These are phyloP conservation scores for Cygnus olor DNA, from an alignment of 2,797 vertebrate species.

Conservation along the genomic window DNA sequence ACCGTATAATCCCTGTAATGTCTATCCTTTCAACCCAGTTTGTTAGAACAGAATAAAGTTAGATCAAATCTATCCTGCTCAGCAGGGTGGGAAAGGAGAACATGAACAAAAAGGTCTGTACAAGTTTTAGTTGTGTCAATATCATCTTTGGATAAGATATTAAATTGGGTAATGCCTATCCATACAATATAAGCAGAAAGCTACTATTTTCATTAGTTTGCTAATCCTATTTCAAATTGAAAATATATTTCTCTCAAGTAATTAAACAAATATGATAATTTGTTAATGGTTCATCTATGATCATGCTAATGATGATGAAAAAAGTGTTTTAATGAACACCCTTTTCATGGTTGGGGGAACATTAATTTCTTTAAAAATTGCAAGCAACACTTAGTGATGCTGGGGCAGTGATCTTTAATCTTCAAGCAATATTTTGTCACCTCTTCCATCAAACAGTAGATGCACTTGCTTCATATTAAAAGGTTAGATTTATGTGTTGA, in stretches of 20 bases:
- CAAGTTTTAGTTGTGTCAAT: neutral
- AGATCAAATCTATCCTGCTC: neutral
- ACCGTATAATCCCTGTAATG: neutral
- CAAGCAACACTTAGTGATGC: neutral
- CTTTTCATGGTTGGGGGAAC: neutral
- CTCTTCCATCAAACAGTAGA: neutral
- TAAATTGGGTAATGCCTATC: neutral
- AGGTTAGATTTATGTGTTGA: neutral
- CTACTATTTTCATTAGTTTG: neutral
- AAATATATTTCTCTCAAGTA: neutral
- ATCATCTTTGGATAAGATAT: neutral
- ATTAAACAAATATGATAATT: neutral
- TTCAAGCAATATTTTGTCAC: neutral
- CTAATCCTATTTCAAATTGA: constrained; percentile 6
- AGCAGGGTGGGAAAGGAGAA: neutral
- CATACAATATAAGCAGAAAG: neutral
- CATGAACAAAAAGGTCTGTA: neutral
- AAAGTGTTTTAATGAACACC: neutral
- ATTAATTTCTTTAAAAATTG: neutral
- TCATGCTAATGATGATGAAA: neutral
- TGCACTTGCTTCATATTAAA: neutral
- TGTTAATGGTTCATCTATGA: neutral
- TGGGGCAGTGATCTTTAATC: neutral
- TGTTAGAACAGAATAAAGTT: neutral
- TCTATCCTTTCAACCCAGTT: neutral